phyloP scores from a whole-genome alignment of 2,113 vertebrate species.

The Melospiza melodia region DNA sequence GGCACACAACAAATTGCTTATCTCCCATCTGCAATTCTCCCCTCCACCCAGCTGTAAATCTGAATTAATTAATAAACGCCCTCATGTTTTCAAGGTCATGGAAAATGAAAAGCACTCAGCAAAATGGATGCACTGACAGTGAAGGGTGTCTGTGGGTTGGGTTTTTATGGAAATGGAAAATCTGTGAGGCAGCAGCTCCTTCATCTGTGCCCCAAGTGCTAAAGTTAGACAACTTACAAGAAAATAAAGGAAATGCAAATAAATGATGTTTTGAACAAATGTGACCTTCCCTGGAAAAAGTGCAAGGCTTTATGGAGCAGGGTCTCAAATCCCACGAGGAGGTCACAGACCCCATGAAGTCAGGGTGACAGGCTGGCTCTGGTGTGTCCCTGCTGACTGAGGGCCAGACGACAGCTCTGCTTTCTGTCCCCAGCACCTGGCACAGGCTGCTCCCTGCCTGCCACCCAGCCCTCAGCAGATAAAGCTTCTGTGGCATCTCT shows the following conservation, averaged over 20 bases:
- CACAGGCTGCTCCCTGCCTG: not conserved
- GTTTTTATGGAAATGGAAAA: not conserved
- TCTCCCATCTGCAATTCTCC: constrained; percentile 39
- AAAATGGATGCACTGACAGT: constrained; percentile 30
- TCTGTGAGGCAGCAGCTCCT: constrained; percentile 19
- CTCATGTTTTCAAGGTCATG: constrained; percentile 56
- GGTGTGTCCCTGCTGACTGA: not conserved
- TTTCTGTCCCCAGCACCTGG: not conserved
- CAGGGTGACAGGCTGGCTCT: not conserved
- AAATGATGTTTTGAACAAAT: not conserved
- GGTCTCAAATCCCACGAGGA: not conserved
- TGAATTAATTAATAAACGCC: constrained; percentile 48
- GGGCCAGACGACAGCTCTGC: not conserved
- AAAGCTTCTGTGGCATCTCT: not conserved
- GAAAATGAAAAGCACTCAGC: constrained; percentile 45
- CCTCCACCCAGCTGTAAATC: constrained; percentile 58
- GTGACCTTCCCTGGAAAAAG: not conserved
- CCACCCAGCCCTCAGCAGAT: not conserved
- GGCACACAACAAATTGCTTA: constrained; percentile 23
- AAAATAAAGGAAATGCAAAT: not conserved
- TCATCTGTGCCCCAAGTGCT: not conserved
- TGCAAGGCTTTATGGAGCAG: not conserved
- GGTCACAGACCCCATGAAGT: not conserved
- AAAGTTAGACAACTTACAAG: constrained; percentile 18
- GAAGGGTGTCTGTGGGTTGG: not conserved